A percentile compares a stretch with the other conserved stretches of the same genome.
phyloP scores from a whole-genome alignment of 2,113 vertebrate species.

The Verasper variegatus region DNA sequence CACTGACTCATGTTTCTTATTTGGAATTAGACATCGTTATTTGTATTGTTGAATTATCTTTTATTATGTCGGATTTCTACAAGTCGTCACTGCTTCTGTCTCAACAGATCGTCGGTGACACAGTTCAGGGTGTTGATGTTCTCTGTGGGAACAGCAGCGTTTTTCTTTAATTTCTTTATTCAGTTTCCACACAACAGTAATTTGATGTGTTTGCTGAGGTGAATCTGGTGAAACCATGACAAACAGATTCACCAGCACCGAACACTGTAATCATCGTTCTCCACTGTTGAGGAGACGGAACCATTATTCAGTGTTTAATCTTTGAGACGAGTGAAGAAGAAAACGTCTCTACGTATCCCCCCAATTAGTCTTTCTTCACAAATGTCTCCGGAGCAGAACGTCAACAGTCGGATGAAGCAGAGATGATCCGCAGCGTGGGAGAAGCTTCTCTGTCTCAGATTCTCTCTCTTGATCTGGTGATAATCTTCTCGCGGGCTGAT shows the following conservation, averaged over 20 bases:
- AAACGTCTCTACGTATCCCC: neutral
- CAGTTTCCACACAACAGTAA: constrained; percentile 21
- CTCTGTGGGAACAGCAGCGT: neutral
- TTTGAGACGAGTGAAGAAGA: constrained; percentile 2
- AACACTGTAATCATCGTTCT: neutral
- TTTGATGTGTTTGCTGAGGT: constrained; percentile 29
- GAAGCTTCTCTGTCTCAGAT: neutral
- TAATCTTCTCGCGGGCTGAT: constrained; percentile 21
- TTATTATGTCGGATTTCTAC: constrained; percentile 10
- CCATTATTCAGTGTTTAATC: neutral
- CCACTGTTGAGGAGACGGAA: neutral
- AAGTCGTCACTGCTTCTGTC: constrained; percentile 8
- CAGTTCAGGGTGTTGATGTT: neutral
- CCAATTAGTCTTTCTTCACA: constrained; percentile 38
- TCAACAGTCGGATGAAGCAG: constrained; percentile 15
- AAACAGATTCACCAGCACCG: constrained; percentile 11
- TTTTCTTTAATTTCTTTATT: neutral
- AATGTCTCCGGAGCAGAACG: constrained; percentile 42
- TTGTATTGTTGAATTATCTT: neutral
- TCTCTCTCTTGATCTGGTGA: constrained; percentile 36
- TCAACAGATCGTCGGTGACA: neutral
- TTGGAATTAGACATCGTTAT: neutral
- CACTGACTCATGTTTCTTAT: too few species aligned
- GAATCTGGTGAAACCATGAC: constrained; percentile 20
- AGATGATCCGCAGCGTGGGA: constrained; percentile 54